Conservation (phyloP, 64 coral and sea anemone species). For the Astreopora myriophthalma region DNA sequence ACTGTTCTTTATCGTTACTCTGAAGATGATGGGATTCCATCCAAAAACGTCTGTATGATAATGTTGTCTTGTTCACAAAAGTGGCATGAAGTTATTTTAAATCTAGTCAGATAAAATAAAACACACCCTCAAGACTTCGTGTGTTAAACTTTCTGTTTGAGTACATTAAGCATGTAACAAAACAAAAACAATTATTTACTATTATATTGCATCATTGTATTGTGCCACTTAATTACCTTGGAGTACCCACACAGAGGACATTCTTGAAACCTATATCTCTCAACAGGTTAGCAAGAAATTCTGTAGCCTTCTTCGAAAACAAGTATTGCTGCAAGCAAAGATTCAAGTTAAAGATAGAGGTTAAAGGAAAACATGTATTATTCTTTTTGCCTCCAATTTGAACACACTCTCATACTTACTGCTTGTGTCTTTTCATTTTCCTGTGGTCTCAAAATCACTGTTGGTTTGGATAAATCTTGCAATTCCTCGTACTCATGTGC, state of each 20-base stretch:
- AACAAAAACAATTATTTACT: too few relatives aligned
- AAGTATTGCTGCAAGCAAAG: conserved; percentile 88
- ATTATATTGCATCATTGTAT: too few relatives aligned
- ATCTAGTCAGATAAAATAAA: too few relatives aligned
- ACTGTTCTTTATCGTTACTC: too few relatives aligned
- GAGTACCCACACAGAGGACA: conserved; percentile 92
- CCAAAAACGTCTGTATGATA: too few relatives aligned
- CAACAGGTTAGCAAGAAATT: conserved; percentile 68
- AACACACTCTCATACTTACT: conserved; percentile 56
- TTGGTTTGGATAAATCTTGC: conserved; percentile 73
- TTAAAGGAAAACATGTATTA: background rate
- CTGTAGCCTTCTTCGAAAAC: conserved; percentile 78
- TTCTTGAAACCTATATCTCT: conserved; percentile 81
- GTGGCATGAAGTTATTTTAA: too few relatives aligned
- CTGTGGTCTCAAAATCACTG: conserved; percentile 80
- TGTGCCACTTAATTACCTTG: too few relatives aligned
- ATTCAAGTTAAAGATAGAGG: background rate
- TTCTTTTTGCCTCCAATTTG: background rate
- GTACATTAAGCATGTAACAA: too few relatives aligned
- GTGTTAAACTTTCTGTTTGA: too few relatives aligned
- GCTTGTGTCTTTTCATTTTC: conserved; percentile 93
- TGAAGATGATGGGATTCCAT: too few relatives aligned
- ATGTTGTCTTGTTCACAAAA: too few relatives aligned
- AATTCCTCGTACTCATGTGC: conserved; percentile 47
- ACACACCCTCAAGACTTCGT: too few relatives aligned